Percentiles rank a stretch among this genome's conserved stretches.
Conservation (phyloP, 2,888 invertebrate genomes). For the Apantesis nais region DNA sequence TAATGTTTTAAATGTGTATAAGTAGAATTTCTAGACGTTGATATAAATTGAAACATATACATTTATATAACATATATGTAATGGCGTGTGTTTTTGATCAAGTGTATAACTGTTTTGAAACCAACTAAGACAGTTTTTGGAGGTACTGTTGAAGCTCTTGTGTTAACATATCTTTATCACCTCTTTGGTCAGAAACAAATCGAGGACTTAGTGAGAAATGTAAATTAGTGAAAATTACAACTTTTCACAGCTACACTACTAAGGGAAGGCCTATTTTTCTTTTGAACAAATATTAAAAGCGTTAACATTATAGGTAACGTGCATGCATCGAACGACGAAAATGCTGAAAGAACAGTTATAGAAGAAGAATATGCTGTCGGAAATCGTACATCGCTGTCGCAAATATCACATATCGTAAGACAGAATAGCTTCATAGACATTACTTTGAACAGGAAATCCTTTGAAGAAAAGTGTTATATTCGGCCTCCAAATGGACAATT, state of each 20-base stretch:
- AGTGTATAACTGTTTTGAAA: no score
- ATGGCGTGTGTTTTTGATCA: no score
- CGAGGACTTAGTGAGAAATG: no score
- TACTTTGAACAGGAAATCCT: constrained; percentile 14
- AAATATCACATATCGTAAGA: constrained; percentile 16
- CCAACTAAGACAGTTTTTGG: no score
- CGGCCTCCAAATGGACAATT: neutral
- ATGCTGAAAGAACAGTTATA: neutral
- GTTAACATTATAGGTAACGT: constrained; percentile 7
- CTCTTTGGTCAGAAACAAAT: neutral
- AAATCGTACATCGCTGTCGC: neutral
- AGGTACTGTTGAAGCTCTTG: no score
- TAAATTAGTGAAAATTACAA: neutral
- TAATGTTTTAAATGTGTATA: no score
- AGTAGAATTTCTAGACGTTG: no score
- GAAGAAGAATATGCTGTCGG: neutral
- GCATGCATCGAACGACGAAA: neutral
- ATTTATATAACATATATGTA: no score
- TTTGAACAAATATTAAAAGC: neutral
- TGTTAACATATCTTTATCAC: no score
- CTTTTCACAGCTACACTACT: neutral
- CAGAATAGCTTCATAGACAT: constrained; percentile 10
- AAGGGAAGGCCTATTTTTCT: neutral
- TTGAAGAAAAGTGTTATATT: constrained; percentile 16
- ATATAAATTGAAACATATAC: no score